phyloP scores from a whole-genome alignment of 2,113 vertebrate species.

The zebrafish (Danio rerio) region GRCz12tu NC_133180.1:47927501-47928000 shows the following conservation, averaged over 20 bases:
- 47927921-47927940: conserved; percentile 16
- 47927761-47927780: conserved; percentile 45
- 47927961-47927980: conserved; percentile 1
- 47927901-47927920: conserved; percentile 41
- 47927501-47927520: conserved; percentile 58
- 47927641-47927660: conserved; percentile 35
- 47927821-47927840: conserved; percentile 31
- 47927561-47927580: conserved; percentile 49
- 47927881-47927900: conserved; percentile 59
- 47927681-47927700: conserved; percentile 33
- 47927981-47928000: conserved; percentile 18
- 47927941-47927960: conserved; percentile 5
- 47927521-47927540: conserved; percentile 67
- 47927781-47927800: conserved; percentile 45
- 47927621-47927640: conserved; percentile 25
- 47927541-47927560: conserved; percentile 73
- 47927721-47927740: conserved; percentile 5
- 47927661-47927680: not conserved
- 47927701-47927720: conserved; percentile 10
- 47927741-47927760: conserved; percentile 9
- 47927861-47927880: conserved; percentile 58
- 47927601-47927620: conserved; percentile 49
- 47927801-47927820: conserved; percentile 33
- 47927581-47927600: conserved; percentile 52
- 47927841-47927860: conserved; percentile 53